Base-by-base conservation (phyloP, 2,888 invertebrate species). In the Muscina levida region DNA sequence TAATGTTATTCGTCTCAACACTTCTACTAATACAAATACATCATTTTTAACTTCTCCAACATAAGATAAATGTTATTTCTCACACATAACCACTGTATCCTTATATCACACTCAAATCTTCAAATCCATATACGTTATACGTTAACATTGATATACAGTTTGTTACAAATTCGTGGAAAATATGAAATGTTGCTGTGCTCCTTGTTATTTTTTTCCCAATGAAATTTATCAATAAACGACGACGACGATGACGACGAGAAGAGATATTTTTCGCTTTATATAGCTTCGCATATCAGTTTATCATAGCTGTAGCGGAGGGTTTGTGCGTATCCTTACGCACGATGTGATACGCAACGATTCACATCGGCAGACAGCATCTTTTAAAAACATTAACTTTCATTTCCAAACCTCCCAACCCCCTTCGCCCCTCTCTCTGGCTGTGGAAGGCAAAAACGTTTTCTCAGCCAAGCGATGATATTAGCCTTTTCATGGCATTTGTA, bases 381-480 rank as follows among this genome's bases (percentile, higher is more conserved):
- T 72, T 72, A 57, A 13, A 68, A 68, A 72, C 48, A 72, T 76
- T 65, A 75, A 76, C 59, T 68, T 79, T 75, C 31, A 8, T 51
- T 72, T 39, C 26, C 44, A 53, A 70, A 70, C 37, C 15, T 13
- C n/a, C 24, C 22, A 17, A 10, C 24, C 15, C 31, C 37, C 48
- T 48, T 19, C 48, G 5, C n/a, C 48, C 44, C n/a, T 44, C 10
- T 37, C 37, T 37, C 71, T 82, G 78, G 85, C 84, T 88, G 85
- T 85, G 87, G 85, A 83, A 84, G 85, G 67, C 68, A 71, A 80
- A 73, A 70, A 46, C 44, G 56, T 5, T 31, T 31, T 31, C 31
- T 8, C 31, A 31, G 31, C 31, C 31, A 31, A 31, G 31, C 31
- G 31, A 31, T 31, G 31, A 75, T 75, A 73, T 82, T 82, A 82